Base-by-base conservation (phyloP, 2,113 vertebrate species). In the Sinosuthora webbiana region DNA sequence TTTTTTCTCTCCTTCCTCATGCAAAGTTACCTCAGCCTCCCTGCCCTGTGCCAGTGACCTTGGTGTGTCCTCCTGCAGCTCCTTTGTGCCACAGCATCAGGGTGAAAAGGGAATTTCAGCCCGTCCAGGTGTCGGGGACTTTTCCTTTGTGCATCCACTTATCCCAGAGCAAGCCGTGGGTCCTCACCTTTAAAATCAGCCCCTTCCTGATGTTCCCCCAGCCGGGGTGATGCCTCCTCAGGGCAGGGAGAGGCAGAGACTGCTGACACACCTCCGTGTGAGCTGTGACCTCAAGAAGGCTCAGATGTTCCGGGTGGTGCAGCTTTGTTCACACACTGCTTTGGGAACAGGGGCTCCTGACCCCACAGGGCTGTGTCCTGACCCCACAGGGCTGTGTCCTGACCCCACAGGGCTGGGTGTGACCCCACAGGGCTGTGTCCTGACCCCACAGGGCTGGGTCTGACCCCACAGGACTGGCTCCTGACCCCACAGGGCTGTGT, bases 291-390 rank as follows among this genome's bases (percentile, higher is more conserved):
- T n/a, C 45, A 7, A 5, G 74, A 33, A 15, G 39, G 31, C 57
- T 52, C 30, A 8, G 2, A 18, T 3, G 1, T 11, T 47, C 65
- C 0, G 4, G 17, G 17, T 21, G 16, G 4, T n/a, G 24, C 14
- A 42, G 52, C 5, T 71, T 80, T 23, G 20, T 41, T 31, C 41
- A 15, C 24, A 10, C 18, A 1, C 9, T 27, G 15, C 6, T 42
- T n/a, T 78, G 53, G 28, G 20, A 57, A 39, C 50, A 10, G 28
- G 2, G 44, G 20, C 5, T 50, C 37, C 37, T 39, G 37, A 39
- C 37, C 37, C 37, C 55, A 59, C 10, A 31, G 56, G 65, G 2
- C 5, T 7, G 57, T 30, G 41, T 39, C 37, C 37, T 39, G 37
- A 39, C 37, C 37, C 37, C 37, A 39, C 37, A 39, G 37, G 37